Conservation (phyloP, 2,113 vertebrate species). For the Beaufortia kweichowensis region DNA sequence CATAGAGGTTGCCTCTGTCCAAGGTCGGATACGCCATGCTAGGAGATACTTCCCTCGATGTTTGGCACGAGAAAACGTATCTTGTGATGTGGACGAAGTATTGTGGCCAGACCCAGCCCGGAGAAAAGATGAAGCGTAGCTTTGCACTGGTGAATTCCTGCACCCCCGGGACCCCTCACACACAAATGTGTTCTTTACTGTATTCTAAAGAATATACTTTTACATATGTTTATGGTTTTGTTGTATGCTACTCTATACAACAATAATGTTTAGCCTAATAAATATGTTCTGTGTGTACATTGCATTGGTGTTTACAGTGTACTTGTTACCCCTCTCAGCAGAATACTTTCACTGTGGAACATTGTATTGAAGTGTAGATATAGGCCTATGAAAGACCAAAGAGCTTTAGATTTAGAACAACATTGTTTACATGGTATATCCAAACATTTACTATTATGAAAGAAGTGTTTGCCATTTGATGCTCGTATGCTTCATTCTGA, state of each 20-base stretch:
- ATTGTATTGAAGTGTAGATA: background rate
- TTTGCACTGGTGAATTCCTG: background rate
- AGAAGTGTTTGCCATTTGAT: too few relatives aligned
- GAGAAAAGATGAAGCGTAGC: background rate
- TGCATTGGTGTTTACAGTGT: background rate
- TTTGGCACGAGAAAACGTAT: background rate
- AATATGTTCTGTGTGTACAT: too few relatives aligned
- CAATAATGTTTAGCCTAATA: too few relatives aligned
- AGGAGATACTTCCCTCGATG: constrained; percentile 10
- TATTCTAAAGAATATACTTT: too few relatives aligned
- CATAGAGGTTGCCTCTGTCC: background rate
- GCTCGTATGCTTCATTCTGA: background rate
- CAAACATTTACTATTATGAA: too few relatives aligned
- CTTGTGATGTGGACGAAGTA: background rate
- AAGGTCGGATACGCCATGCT: background rate
- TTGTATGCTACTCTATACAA: too few relatives aligned
- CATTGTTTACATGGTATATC: too few relatives aligned
- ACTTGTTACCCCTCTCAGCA: too few relatives aligned
- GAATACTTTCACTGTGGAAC: background rate
- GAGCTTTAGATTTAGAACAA: too few relatives aligned
- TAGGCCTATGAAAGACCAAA: background rate
- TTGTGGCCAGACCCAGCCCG: background rate
- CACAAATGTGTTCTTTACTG: too few relatives aligned
- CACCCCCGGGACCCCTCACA: too few relatives aligned
- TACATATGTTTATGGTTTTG: too few relatives aligned